Base-by-base conservation (phyloP, 1,140 invertebrate species). In the Magallana ariakensis region DNA sequence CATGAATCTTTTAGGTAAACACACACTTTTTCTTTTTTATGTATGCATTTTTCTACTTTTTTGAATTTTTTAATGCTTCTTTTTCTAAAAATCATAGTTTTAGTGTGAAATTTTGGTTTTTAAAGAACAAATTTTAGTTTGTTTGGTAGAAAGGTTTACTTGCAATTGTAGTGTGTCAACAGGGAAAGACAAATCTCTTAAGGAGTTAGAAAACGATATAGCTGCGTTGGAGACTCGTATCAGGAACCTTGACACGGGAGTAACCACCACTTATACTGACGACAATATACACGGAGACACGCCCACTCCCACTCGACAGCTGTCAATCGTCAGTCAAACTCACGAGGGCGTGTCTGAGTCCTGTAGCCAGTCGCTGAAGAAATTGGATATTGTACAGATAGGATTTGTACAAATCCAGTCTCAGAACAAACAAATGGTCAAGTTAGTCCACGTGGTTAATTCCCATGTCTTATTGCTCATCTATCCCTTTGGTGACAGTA, bases 211-310 rank as follows among this genome's bases (percentile, higher is more conserved):
- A 56, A 60, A 60, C 26, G 82, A 84, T 60, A 26, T 84, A 57
- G 82, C 15, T 19, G 57, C 82, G 16, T 56, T 84, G 54, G 53
- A 84, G 6, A 60, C 19, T 33, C 82, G 82, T 10, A 60, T 84
- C 13, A 33, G 16, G 26, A 57, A 60, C n/a, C 26, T 84, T 4
- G 82, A 84, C 26, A 58, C 82, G 6, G 82, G 22, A 4, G 57
- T 84, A 7, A 84, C 82, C n/a, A 16, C 54, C n/a, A 60, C 15
- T 33, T 60, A 58, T 11, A 58, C 82, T 16, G 82, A 84, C 10
- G 82, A 84, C 82, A 84, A 84, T 84, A 60, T 84, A 54, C 82
- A 84, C 11, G 56, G 82, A 5, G 82, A 84, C 56, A 84, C 82
- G 22, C 82, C 82, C n/a, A 84, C 82, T 46, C 82, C 82, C n/a